Percentiles rank a stretch among this genome's conserved stretches.
These are phyloP conservation scores for Oxyscelio sp. DNA, from an alignment of 2,888 invertebrate species.

Conservation along the genomic window DNA sequence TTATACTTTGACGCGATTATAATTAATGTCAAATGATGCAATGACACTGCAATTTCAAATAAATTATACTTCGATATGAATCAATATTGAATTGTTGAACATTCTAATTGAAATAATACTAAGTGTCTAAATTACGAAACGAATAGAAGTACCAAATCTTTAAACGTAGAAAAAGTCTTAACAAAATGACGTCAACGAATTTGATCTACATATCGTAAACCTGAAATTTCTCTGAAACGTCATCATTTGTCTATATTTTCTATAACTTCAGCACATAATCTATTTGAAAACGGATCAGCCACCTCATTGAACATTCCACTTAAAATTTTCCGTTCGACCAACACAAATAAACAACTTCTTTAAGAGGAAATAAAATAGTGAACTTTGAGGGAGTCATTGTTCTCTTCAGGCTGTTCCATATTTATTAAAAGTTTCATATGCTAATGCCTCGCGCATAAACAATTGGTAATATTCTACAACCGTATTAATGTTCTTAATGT, in stretches of 20 bases:
- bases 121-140: no score
- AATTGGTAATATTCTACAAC: conserved; percentile 54
- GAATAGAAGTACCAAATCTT: no score
- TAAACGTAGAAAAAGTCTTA: no score
- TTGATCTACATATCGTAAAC: not conserved
- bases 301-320: not conserved
- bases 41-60: conserved; percentile 24
- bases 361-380: conserved; percentile 23
- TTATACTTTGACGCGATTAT: not conserved
- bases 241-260: no score
- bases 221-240: conserved; percentile 2
- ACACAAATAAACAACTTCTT: not conserved
- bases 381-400: conserved; percentile 19
- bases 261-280: no score
- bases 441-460: conserved; percentile 52
- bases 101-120: conserved; percentile 1
- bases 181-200: not conserved
- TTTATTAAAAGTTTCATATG: conserved; percentile 53
- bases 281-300: not conserved
- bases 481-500: conserved; percentile 60
- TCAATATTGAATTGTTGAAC: conserved; percentile 22
- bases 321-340: conserved; percentile 15
- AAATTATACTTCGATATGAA: conserved; percentile 6
- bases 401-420: conserved; percentile 42
- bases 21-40: conserved; percentile 47